Conservation (phyloP, 2,113 vertebrate species). For the Epinephelus lanceolatus region DNA sequence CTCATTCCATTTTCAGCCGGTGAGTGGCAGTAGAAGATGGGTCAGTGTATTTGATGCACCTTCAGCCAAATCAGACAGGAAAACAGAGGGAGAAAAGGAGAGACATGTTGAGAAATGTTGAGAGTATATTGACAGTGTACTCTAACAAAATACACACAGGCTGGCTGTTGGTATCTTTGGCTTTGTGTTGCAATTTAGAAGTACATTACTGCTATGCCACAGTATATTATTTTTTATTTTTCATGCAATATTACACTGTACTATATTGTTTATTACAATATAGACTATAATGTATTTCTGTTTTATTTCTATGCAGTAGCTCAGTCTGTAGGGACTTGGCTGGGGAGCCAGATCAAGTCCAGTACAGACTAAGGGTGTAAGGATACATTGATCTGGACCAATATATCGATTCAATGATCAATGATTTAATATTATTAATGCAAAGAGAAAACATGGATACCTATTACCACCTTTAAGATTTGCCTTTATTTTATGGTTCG, state of each 20-base stretch:
- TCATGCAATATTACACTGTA: not conserved
- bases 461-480: too few species aligned
- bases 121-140: not conserved
- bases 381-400: too few species aligned
- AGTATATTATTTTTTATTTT: not conserved
- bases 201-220: not conserved
- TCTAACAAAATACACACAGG: not conserved
- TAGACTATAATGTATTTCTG: too few species aligned
- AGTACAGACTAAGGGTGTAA: too few species aligned
- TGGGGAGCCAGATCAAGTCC: too few species aligned
- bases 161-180: not conserved
- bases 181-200: not conserved
- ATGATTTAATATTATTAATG: too few species aligned
- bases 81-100: not conserved
- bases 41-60: not conserved
- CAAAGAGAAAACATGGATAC: too few species aligned
- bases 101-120: not conserved
- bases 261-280: too few species aligned
- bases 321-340: too few species aligned
- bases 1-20: not conserved
- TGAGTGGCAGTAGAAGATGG: not conserved
- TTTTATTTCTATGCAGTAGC: too few species aligned
- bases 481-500: too few species aligned
- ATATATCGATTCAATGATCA: too few species aligned
- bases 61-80: not conserved